Percentiles rank a stretch among this genome's conserved stretches.
Conservation (phyloP, 2,113 vertebrate species). For the Cavia porcellus region DNA sequence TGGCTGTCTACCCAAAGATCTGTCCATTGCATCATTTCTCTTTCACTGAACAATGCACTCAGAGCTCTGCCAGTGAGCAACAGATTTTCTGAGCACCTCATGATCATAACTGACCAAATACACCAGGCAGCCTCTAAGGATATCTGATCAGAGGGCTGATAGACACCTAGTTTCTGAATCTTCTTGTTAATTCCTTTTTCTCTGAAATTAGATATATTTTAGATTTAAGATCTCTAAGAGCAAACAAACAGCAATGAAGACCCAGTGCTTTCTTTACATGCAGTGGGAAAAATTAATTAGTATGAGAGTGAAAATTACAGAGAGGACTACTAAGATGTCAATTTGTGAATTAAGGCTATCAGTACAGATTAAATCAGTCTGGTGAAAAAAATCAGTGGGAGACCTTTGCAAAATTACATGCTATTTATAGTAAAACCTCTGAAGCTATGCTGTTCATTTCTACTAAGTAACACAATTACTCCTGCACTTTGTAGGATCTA, state of each 20-base stretch:
- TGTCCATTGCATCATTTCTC: conserved; percentile 9
- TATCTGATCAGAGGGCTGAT: background rate
- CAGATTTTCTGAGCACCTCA: background rate
- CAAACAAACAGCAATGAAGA: conserved; percentile 22
- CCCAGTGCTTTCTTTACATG: conserved; percentile 35
- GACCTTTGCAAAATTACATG: conserved; percentile 82
- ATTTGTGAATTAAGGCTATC: conserved; percentile 83
- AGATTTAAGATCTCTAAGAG: background rate
- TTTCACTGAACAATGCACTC: conserved; percentile 10
- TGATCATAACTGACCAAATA: conserved; percentile 1
- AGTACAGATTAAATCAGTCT: conserved; percentile 84
- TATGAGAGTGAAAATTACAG: conserved; percentile 61
- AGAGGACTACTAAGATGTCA: conserved; percentile 60
- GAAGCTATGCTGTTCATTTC: conserved; percentile 82
- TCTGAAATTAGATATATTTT: background rate
- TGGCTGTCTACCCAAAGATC: background rate
- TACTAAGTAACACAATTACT: conserved; percentile 87
- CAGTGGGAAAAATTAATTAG: conserved; percentile 56
- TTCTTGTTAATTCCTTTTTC: background rate
- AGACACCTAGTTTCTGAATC: background rate
- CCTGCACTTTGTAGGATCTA: conserved; percentile 85
- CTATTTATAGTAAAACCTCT: conserved; percentile 87
- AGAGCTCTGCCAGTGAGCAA: background rate
- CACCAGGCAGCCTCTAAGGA: background rate
- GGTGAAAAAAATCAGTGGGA: conserved; percentile 79